These are phyloP conservation scores for Drosophila macrospina DNA, from an alignment of 2,888 invertebrate genomes.

Conservation along the genomic window DNA sequence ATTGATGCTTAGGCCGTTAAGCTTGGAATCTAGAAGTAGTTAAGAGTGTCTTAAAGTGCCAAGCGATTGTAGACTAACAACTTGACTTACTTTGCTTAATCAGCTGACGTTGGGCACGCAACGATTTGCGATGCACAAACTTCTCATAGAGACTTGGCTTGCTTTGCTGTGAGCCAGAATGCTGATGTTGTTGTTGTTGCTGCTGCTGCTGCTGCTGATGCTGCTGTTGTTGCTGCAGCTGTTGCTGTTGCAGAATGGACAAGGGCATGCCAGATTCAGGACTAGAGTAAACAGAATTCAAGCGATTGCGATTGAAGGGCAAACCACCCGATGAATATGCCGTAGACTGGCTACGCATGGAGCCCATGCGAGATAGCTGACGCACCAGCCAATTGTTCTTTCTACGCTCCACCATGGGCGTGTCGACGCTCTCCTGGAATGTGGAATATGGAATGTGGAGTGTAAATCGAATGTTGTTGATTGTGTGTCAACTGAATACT, in stretches of 20 bases:
- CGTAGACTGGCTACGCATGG: conserved; percentile 93
- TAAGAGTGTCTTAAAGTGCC: neutral
- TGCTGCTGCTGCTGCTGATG: conserved; percentile 74
- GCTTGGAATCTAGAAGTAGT: conserved; percentile 86
- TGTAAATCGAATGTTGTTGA: neutral
- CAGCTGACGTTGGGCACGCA: conserved; percentile 85
- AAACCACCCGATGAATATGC: conserved; percentile 91
- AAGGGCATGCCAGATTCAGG: conserved; percentile 87
- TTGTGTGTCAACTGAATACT: conserved; percentile 84
- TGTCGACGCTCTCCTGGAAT: conserved; percentile 94
- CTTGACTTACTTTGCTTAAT: conserved; percentile 88
- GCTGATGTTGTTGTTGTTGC: conserved; percentile 52
- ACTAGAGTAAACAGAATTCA: conserved; percentile 90
- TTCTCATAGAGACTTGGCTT: conserved; percentile 94
- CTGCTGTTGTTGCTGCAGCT: conserved; percentile 78
- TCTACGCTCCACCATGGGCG: conserved; percentile 93
- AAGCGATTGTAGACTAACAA: neutral
- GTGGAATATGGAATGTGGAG: neutral
- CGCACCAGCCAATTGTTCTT: conserved; percentile 94
- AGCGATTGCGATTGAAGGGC: conserved; percentile 91
- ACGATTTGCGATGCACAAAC: conserved; percentile 92
- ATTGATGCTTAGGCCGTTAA: conserved; percentile 88
- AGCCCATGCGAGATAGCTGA: conserved; percentile 94
- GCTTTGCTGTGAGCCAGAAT: conserved; percentile 59
- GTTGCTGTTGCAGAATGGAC: conserved; percentile 82